phyloP scores from a whole-genome alignment of 1,140 invertebrate genomes.

The Goniozus legneri region DNA sequence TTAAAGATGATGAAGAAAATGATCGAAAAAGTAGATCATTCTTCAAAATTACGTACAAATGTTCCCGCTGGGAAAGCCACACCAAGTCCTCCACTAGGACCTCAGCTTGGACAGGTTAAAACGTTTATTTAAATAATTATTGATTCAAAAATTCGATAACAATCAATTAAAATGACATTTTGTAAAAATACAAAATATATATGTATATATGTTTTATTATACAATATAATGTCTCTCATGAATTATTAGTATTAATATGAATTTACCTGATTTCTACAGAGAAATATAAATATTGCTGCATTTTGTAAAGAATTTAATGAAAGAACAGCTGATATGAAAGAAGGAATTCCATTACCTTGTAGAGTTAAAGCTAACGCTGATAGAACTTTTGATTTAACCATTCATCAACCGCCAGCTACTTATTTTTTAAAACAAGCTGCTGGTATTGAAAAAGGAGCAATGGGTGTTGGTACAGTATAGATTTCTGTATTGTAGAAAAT shows the following conservation, averaged over 20 bases:
- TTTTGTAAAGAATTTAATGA: conserved; percentile 99
- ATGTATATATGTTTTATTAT: no score
- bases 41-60: conserved; percentile 67
- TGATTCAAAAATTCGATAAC: conserved; percentile 9
- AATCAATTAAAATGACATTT: conserved; percentile 1
- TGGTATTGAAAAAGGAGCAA: conserved; percentile 69
- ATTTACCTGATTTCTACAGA: conserved; percentile 52
- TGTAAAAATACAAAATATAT: neutral
- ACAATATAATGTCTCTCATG: no score
- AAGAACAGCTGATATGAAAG: conserved; percentile 86
- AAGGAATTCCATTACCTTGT: conserved; percentile 86
- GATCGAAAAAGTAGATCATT: conserved; percentile 71
- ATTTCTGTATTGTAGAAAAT: conserved; percentile 56
- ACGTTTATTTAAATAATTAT: conserved; percentile 5
- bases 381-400: conserved; percentile 77
- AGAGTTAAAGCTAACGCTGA: conserved; percentile 83
- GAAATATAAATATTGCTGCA: conserved; percentile 90
- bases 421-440: conserved; percentile 95
- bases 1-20: conserved; percentile 67
- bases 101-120: conserved; percentile 84
- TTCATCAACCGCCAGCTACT: conserved; percentile 79
- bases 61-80: conserved; percentile 85
- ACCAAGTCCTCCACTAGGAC: conserved; percentile 85
- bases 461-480: no score
- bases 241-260: no score